Percentiles rank a stretch among this genome's conserved stretches.
Conservation (phyloP, 2,113 vertebrate species). For the Speoplatyrhinus poulsoni region DNA sequence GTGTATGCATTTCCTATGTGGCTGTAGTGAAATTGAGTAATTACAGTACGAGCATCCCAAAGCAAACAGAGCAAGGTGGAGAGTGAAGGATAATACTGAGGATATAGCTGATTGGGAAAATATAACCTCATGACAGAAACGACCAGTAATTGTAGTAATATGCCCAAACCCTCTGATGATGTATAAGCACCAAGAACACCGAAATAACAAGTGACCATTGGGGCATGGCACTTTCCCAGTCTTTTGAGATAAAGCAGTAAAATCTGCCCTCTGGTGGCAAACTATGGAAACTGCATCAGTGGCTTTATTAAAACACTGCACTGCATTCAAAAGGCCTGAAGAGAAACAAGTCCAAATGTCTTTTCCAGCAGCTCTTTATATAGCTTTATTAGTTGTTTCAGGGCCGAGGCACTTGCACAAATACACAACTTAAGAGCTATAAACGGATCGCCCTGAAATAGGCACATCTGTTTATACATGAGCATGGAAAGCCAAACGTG, state of each 20-base stretch:
- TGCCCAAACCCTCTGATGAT: constrained; percentile 48
- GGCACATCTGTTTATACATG: constrained; percentile 10
- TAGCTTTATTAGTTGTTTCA: constrained; percentile 70
- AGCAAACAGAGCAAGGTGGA: constrained; percentile 64
- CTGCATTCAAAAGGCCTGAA: constrained; percentile 39
- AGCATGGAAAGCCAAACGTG: constrained; percentile 24
- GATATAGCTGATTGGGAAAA: constrained; percentile 60
- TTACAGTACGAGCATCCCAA: constrained; percentile 63
- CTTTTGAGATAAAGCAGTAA: constrained; percentile 23
- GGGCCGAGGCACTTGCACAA: constrained; percentile 64
- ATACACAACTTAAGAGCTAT: constrained; percentile 60
- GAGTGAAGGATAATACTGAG: constrained; percentile 56
- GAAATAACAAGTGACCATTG: constrained; percentile 65
- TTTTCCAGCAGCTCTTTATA: constrained; percentile 66
- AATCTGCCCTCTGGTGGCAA: constrained; percentile 70
- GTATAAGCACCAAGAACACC: constrained; percentile 36
- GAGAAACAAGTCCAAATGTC: constrained; percentile 55
- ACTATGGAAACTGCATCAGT: constrained; percentile 21
- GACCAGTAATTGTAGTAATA: constrained; percentile 61
- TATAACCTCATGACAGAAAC: constrained; percentile 61
- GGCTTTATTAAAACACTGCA: constrained; percentile 17
- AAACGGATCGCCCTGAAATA: constrained; percentile 63
- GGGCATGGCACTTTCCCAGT: constrained; percentile 12
- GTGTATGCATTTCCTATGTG: constrained; percentile 75
- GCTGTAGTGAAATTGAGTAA: constrained; percentile 63